A percentile compares a stretch with the other conserved stretches of the same genome.
Conservation (phyloP, 2,113 vertebrate genomes). For the Emberiza fucata region DNA sequence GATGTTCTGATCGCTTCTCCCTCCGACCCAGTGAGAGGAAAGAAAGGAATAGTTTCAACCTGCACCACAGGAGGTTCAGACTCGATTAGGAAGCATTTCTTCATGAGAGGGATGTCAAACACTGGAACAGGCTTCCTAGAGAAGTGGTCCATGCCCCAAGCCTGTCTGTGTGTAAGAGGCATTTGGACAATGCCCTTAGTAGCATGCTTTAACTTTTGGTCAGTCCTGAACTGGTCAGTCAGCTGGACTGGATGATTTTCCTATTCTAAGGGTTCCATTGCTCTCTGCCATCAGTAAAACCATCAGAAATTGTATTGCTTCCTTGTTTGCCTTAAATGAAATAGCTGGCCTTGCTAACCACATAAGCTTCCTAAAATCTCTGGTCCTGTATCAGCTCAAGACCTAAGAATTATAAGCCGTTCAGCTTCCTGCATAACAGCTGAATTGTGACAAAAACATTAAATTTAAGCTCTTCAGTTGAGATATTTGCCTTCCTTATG, state of each 20-base stretch:
- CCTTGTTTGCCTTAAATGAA: not conserved
- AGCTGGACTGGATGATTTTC: not conserved
- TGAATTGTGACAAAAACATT: not conserved
- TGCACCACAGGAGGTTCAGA: not conserved
- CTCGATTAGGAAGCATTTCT: not conserved
- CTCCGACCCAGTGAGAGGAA: accelerated
- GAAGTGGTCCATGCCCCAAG: not conserved
- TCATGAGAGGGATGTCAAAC: not conserved
- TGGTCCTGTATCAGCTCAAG: not conserved
- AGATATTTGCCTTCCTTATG: not conserved
- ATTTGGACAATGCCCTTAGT: not conserved
- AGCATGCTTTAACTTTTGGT: not conserved
- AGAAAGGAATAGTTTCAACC: accelerated
- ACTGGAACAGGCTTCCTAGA: not conserved
- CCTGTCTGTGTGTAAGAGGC: not conserved
- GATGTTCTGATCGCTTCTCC: not conserved
- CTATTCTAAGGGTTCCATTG: not conserved
- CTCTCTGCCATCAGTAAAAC: not conserved
- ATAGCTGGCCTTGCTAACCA: not conserved
- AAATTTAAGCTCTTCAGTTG: not conserved
- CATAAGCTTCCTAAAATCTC: not conserved
- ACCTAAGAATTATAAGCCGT: not conserved
- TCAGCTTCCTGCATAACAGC: not conserved
- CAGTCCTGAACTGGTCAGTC: not conserved
- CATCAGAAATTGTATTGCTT: not conserved